These are phyloP conservation scores for Acromyrmex echinatior DNA, from an alignment of 1,140 invertebrate species.

Conservation along the genomic window DNA sequence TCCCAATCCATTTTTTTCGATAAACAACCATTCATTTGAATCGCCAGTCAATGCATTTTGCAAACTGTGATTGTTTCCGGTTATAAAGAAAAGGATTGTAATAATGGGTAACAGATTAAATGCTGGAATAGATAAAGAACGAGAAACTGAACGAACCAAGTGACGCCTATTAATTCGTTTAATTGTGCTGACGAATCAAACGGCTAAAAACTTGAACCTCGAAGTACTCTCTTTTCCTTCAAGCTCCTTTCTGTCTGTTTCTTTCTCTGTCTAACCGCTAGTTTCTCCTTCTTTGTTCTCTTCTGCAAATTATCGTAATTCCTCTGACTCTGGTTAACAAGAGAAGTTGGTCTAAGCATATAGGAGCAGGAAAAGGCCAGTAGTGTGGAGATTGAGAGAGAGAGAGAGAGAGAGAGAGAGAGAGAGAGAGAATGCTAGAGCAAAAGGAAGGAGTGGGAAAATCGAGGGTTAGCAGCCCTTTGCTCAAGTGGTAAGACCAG, in stretches of 20 bases:
- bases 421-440: slow-evolving; percentile 41
- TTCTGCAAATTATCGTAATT: slow-evolving; percentile 82
- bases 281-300: slow-evolving; percentile 41
- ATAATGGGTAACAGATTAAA: slow-evolving; percentile 59
- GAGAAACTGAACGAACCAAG: slow-evolving; percentile 64
- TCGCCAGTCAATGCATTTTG: slow-evolving; percentile 39
- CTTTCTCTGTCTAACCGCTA: background rate
- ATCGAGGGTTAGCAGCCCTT: slow-evolving; percentile 79
- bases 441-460: slow-evolving; percentile 64
- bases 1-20: background rate
- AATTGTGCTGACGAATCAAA: slow-evolving; percentile 85
- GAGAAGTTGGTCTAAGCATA: slow-evolving; percentile 48
- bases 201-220: slow-evolving; percentile 76
- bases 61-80: slow-evolving; percentile 72
- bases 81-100: slow-evolving; percentile 46
- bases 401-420: slow-evolving; percentile 44
- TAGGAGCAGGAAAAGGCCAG: slow-evolving; percentile 43
- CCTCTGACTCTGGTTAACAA: slow-evolving; percentile 73
- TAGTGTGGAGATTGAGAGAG: slow-evolving; percentile 1
- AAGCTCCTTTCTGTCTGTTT: background rate
- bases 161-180: slow-evolving; percentile 83
- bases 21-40: slow-evolving; percentile 24
- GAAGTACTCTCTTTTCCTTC: slow-evolving; percentile 25
- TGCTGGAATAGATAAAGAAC: slow-evolving; percentile 35
- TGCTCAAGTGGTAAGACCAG: slow-evolving; percentile 77